These are phyloP conservation scores for Salvelinus sp. DNA, from an alignment of 2,113 vertebrate species.

Conservation along the genomic window DNA sequence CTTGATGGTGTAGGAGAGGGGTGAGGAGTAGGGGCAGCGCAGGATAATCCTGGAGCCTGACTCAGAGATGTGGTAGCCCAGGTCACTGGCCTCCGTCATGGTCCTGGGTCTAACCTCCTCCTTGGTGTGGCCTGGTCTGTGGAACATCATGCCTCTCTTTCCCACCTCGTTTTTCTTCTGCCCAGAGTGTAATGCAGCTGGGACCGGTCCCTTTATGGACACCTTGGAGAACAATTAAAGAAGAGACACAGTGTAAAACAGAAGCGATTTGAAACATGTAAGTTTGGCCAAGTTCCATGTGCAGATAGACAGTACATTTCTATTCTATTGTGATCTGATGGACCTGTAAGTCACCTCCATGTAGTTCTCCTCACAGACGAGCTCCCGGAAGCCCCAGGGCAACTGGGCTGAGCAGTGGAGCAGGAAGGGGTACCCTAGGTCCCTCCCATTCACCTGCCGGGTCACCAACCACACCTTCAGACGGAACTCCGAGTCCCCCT, in stretches of 20 bases:
- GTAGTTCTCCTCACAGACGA: conserved; percentile 61
- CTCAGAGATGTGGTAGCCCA: conserved; percentile 42
- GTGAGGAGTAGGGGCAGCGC: conserved; percentile 48
- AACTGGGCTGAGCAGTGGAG: conserved; percentile 37
- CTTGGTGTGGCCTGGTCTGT: not conserved
- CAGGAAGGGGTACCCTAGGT: conserved; percentile 32
- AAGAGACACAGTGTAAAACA: not conserved
- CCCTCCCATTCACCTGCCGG: conserved; percentile 11
- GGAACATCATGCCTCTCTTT: conserved; percentile 40
- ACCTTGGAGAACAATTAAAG: not conserved
- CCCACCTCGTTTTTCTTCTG: conserved; percentile 17
- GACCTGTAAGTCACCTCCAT: conserved; percentile 50
- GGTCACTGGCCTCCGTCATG: conserved; percentile 19
- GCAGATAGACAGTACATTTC: not conserved
- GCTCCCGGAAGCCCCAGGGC: conserved; percentile 43
- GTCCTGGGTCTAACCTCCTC: conserved; percentile 9
- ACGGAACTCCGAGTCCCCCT: conserved; percentile 41
- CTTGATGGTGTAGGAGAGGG: conserved; percentile 37
- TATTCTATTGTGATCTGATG: not conserved
- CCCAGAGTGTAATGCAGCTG: not conserved
- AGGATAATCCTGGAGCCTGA: conserved; percentile 34
- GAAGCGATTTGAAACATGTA: too few relatives aligned
- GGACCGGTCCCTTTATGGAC: not conserved
- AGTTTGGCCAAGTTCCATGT: not conserved
- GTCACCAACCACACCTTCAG: conserved; percentile 55